Conservation (phyloP, 2,888 invertebrate species). For the Mimachlamys varia region DNA sequence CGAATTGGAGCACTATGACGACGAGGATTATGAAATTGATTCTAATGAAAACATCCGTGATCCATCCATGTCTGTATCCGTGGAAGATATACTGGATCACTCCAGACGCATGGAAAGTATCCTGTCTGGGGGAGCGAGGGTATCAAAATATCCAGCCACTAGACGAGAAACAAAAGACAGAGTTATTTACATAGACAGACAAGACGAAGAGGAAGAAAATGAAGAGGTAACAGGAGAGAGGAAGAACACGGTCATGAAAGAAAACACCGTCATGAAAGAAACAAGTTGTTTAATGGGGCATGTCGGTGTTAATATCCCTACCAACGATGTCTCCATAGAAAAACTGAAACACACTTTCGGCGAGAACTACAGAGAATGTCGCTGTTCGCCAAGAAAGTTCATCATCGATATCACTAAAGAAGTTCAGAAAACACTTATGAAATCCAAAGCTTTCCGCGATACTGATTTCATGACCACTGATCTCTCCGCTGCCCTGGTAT, state of each 20-base stretch:
- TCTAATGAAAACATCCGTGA: slow-evolving; percentile 13
- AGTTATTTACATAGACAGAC: slow-evolving; percentile 36
- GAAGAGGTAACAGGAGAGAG: background rate
- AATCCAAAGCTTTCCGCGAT: slow-evolving; percentile 38
- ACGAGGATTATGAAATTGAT: slow-evolving; percentile 38
- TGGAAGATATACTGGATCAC: slow-evolving; percentile 46
- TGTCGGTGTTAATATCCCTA: slow-evolving; percentile 55
- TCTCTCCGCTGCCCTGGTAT: slow-evolving; percentile 49
- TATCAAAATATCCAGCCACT: background rate
- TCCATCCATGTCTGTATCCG: slow-evolving; percentile 42
- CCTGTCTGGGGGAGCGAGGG: background rate
- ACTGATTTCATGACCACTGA: slow-evolving; percentile 34
- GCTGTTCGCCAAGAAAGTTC: slow-evolving; percentile 66
- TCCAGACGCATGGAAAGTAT: slow-evolving; percentile 43
- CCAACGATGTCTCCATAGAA: slow-evolving; percentile 47
- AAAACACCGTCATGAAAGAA: background rate
- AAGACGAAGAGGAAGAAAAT: background rate
- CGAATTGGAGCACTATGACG: slow-evolving; percentile 39
- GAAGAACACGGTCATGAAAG: background rate
- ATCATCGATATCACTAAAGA: slow-evolving; percentile 61
- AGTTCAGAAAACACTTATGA: slow-evolving; percentile 39
- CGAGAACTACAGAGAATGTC: slow-evolving; percentile 54
- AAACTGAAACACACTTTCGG: slow-evolving; percentile 53
- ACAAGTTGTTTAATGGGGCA: slow-evolving; percentile 43
- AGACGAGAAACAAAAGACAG: slow-evolving; percentile 43